Evolutionary conservation across 2,797 vertebrate genomes (phyloP).

Genomic region (Onychomys torridus): DNA sequence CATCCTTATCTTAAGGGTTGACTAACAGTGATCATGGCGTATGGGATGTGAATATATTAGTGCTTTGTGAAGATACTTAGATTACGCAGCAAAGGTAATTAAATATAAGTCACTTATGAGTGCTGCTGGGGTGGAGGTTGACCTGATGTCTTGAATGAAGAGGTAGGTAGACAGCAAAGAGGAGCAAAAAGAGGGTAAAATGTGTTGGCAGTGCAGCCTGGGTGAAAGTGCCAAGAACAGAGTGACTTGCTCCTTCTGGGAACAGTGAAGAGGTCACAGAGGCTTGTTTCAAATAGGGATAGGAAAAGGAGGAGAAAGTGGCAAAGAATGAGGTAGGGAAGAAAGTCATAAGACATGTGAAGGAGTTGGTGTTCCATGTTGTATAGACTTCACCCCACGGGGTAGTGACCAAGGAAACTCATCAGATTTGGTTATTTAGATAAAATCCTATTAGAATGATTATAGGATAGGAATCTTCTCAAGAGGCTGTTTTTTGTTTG

Average conservation of each 20-base stretch:
- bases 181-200: background rate
- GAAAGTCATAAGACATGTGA: background rate
- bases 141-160: background rate
- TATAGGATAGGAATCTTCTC: background rate
- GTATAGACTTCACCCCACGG: background rate
- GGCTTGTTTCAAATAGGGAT: background rate
- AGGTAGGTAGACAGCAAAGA: background rate
- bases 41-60: background rate
- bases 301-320: background rate
- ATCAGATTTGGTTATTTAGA: conserved; percentile 34
- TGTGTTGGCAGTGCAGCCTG: background rate
- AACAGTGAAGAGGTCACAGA: background rate
- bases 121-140: background rate
- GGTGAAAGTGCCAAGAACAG: background rate
- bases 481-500: background rate
- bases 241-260: background rate
- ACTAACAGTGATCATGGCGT: background rate
- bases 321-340: background rate
- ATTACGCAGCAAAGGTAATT: background rate
- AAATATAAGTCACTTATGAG: background rate
- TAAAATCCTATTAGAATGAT: background rate
- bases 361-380: background rate
- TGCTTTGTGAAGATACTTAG: background rate
- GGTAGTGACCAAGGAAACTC: background rate
- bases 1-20: background rate